A percentile compares a stretch with the other conserved stretches of the same genome.
Evolutionary conservation across 2,113 vertebrate genomes (phyloP).

Genomic region (Podilymbus podiceps): DNA sequence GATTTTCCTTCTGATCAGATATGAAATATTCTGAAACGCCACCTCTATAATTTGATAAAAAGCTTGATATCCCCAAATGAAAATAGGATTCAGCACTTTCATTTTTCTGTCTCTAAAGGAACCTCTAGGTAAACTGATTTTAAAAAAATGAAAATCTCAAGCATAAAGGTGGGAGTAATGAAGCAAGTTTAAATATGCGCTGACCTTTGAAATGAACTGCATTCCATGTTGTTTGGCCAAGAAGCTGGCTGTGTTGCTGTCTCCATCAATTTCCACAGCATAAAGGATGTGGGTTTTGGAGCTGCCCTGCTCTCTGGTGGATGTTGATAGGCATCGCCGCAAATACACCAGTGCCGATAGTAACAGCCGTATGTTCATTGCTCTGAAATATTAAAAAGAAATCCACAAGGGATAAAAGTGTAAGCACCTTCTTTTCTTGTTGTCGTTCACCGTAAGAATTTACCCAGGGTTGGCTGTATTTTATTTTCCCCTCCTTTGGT

Average conservation of each 20-base stretch:
- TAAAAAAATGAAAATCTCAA: slow-evolving; percentile 80
- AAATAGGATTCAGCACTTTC: slow-evolving; percentile 91
- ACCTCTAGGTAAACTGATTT: slow-evolving; percentile 81
- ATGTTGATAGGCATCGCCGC: slow-evolving; percentile 79
- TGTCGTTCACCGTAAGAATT: not conserved
- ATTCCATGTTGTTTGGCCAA: slow-evolving; percentile 83
- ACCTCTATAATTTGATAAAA: slow-evolving; percentile 92
- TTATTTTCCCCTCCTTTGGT: not conserved
- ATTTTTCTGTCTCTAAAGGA: slow-evolving; percentile 84
- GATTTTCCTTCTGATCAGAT: slow-evolving; percentile 87
- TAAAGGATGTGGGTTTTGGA: slow-evolving; percentile 83
- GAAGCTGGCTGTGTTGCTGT: slow-evolving; percentile 78
- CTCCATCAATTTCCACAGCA: slow-evolving; percentile 81
- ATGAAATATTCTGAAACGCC: slow-evolving; percentile 89
- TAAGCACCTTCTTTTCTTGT: not conserved
- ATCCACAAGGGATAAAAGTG: slow-evolving; percentile 44
- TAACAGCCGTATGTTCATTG: slow-evolving; percentile 41
- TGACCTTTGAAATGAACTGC: slow-evolving; percentile 92
- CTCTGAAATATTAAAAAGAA: slow-evolving; percentile 61
- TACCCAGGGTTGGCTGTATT: not conserved
- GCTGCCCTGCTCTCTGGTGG: slow-evolving; percentile 94
- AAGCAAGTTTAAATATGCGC: slow-evolving; percentile 87
- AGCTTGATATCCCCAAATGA: slow-evolving; percentile 89
- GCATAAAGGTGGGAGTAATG: slow-evolving; percentile 82
- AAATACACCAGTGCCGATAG: slow-evolving; percentile 60